Evolutionary conservation across 2,113 vertebrate genomes (phyloP), one percentile per base, ranked within the genome.

Genomic region (Chlamydotis undulata): DNA sequence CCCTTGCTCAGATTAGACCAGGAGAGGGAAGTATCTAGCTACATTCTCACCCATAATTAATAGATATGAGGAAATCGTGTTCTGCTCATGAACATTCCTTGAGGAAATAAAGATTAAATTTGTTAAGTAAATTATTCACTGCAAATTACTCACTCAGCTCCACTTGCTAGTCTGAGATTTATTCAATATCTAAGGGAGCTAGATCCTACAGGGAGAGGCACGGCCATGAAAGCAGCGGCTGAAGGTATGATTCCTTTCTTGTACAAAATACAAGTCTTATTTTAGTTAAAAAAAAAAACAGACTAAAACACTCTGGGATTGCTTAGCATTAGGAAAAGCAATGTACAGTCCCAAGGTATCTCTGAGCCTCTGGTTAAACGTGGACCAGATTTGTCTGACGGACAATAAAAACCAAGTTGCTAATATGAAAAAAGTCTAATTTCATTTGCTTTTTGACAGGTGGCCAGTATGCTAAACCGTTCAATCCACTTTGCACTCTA

Each of bases 91-190:
- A 95, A 82, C 84, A 76, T 85, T 94, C 91, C 78, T 96, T 55
- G 63, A 96, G 95, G 93, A 96, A 95, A 94, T 93, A 96, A 91
- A 87, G 67, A 93, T 84, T 96, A 87, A 53, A 93, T 91, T 93
- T 95, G 29, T 89, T 85, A 85, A 90, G 91, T 94, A 95, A 96
- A 96, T 96, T 97, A 96, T 94, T 97, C 86, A 96, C 73, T 91
- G 73, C 87, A 93, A 95, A 92, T 95, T 94, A 93, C 79, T 96
- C 89, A 91, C 74, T 85, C 67, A 65, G 81, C 19, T 85, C 74
- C 81, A 59, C 84, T 91, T 87, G 61, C 81, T 95, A 82, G 93
- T 95, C 69, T 89, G 89, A 95, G 87, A 84, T 94, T 89, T 84
- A 64, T 84, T 67, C 67, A 85, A 50, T 79, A 93, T 87, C 84